phyloP scores from a whole-genome alignment of 53 echinoderm and acorn worm genomes.

The Henricia sp. region DNA sequence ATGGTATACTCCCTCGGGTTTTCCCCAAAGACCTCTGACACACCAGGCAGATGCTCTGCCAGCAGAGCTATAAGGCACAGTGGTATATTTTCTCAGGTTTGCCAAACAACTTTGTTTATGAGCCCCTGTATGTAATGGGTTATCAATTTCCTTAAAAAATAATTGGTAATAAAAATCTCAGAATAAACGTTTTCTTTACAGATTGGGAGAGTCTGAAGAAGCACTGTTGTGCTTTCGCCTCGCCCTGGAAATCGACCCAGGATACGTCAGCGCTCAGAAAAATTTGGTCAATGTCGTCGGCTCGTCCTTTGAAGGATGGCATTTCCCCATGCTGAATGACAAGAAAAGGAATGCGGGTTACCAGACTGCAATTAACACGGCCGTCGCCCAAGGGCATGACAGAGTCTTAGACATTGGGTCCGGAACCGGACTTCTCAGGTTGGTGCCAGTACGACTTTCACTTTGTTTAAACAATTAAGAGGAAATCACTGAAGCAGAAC shows the following conservation, averaged over 20 bases:
- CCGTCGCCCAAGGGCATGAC: constrained; percentile 62
- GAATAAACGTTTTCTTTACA: background rate
- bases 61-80: too few relatives aligned
- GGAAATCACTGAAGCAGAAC: too few relatives aligned
- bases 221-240: constrained; percentile 56
- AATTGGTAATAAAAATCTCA: background rate
- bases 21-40: too few relatives aligned
- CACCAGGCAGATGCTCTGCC: too few relatives aligned
- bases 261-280: constrained; percentile 41
- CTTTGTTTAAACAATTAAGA: too few relatives aligned
- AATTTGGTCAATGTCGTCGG: constrained; percentile 69
- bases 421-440: constrained; percentile 85
- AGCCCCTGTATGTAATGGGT: too few relatives aligned
- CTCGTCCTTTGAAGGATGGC: constrained; percentile 78
- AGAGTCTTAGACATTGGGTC: constrained; percentile 82
- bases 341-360: constrained; percentile 67
- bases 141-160: too few relatives aligned
- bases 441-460: background rate
- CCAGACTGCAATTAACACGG: constrained; percentile 65
- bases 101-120: too few relatives aligned
- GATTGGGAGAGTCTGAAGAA: constrained; percentile 66
- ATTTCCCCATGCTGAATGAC: constrained; percentile 88
- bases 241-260: constrained; percentile 60
- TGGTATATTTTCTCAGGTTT: too few relatives aligned
- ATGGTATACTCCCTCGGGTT: too few relatives aligned